Conservation (phyloP, 2,797 vertebrate genomes). For the Sebastes nivosus region DNA sequence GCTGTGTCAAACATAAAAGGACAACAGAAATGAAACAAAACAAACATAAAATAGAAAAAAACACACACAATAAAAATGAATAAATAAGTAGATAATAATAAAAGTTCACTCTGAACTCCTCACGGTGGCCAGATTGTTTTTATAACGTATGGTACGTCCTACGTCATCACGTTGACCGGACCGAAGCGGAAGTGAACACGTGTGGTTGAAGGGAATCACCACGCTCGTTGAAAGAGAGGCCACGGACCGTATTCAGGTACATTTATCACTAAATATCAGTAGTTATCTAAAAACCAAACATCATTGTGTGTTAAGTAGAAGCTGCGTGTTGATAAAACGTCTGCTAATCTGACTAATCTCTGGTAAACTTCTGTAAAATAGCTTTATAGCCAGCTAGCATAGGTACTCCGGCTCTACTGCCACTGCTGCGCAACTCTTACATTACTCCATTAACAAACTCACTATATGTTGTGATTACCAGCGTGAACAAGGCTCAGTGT, state of each 20-base stretch:
- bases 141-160: background rate
- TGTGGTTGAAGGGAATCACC: slow-evolving; percentile 21
- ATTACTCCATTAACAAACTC: too few relatives aligned
- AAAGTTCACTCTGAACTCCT: too few relatives aligned
- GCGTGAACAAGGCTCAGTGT: too few relatives aligned
- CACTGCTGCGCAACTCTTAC: rapidly evolving
- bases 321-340: rapidly evolving
- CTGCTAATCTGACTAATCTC: background rate
- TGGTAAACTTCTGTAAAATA: background rate
- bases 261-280: rapidly evolving
- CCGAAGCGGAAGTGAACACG: slow-evolving; percentile 72
- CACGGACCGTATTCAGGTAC: slow-evolving; percentile 27
- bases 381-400: background rate
- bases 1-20: too few relatives aligned
- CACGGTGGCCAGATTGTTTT: background rate
- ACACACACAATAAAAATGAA: background rate
- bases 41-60: background rate
- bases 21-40: too few relatives aligned
- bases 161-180: slow-evolving; percentile 63
- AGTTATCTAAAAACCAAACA: too few relatives aligned
- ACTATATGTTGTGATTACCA: too few relatives aligned
- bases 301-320: rapidly evolving
- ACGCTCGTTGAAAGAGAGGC: slow-evolving; percentile 26
- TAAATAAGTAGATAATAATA: too few relatives aligned
- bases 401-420: background rate